These are phyloP conservation scores for Sussaba pulchella DNA, from an alignment of 2,888 invertebrate genomes.

Conservation along the genomic window DNA sequence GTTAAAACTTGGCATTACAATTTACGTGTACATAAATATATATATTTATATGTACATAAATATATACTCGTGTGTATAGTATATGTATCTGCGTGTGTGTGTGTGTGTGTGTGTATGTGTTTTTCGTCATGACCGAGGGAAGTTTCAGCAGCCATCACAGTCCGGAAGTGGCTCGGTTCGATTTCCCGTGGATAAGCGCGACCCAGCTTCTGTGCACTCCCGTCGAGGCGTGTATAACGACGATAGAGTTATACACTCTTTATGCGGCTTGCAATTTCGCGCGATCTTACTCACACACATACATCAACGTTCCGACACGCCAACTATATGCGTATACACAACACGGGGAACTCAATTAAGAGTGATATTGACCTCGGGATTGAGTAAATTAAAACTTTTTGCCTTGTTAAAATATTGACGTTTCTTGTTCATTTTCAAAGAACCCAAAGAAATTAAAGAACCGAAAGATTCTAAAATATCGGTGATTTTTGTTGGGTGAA, in stretches of 20 bases:
- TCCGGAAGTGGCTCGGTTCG: constrained; percentile 41
- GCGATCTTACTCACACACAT: constrained; percentile 29
- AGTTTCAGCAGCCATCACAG: constrained; percentile 34
- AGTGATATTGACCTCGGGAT: constrained; percentile 45
- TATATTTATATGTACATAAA: constrained; percentile 7
- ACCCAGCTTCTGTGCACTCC: not conserved
- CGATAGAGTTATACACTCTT: constrained; percentile 18
- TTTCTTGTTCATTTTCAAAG: too few species aligned
- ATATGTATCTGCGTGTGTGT: not conserved
- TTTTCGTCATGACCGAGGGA: constrained; percentile 44
- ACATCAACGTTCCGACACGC: not conserved
- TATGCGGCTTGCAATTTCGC: constrained; percentile 45
- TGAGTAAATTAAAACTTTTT: constrained; percentile 10
- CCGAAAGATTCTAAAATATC: too few species aligned
- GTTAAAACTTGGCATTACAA: not conserved
- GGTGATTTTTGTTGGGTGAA: too few species aligned
- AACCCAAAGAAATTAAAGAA: too few species aligned
- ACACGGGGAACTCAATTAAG: constrained; percentile 41
- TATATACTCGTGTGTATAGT: constrained; percentile 5
- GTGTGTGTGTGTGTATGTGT: not conserved
- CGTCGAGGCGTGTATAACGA: constrained; percentile 7
- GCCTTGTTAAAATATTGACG: too few species aligned
- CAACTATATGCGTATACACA: not conserved
- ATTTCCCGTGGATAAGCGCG: constrained; percentile 60
- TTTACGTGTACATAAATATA: not conserved